Percentiles rank a stretch among this genome's conserved stretches.
Evolutionary conservation across 2,113 vertebrate genomes (phyloP).

Genomic region (Melierax canorus): DNA sequence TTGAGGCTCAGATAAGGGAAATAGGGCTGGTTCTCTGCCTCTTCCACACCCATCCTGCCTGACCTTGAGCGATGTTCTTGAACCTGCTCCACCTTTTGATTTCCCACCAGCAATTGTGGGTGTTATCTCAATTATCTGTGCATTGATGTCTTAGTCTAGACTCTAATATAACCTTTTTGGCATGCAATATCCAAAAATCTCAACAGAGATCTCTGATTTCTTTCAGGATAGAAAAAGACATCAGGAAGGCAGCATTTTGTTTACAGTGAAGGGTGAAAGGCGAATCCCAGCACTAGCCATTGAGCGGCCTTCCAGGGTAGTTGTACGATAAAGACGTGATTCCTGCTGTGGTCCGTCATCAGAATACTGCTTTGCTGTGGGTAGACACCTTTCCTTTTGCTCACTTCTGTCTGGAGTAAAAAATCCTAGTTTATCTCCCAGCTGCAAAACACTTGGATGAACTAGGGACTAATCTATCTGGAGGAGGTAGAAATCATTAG

Average conservation of each 20-base stretch:
- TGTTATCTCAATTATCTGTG: not conserved
- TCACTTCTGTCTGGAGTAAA: not conserved
- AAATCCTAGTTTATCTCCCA: not conserved
- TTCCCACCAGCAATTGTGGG: not conserved
- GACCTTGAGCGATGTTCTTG: not conserved
- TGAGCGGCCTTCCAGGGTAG: not conserved
- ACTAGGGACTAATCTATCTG: not conserved
- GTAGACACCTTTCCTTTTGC: not conserved
- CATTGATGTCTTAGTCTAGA: not conserved
- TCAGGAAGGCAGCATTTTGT: not conserved
- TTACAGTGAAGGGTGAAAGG: not conserved
- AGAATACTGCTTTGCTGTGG: not conserved
- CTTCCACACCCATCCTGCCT: not conserved
- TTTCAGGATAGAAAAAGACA: not conserved
- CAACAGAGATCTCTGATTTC: not conserved
- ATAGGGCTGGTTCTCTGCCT: not conserved
- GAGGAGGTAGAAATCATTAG: not conserved
- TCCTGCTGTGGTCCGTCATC: not conserved
- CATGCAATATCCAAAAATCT: not conserved
- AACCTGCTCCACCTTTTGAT: not conserved
- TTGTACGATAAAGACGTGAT: not conserved
- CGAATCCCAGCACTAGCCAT: not conserved
- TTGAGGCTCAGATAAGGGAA: not conserved
- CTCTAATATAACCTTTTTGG: not conserved
- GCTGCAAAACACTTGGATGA: constrained; percentile 1